These are phyloP conservation scores for Avahi laniger DNA, from an alignment of 2,797 vertebrate species.

Conservation along the genomic window DNA sequence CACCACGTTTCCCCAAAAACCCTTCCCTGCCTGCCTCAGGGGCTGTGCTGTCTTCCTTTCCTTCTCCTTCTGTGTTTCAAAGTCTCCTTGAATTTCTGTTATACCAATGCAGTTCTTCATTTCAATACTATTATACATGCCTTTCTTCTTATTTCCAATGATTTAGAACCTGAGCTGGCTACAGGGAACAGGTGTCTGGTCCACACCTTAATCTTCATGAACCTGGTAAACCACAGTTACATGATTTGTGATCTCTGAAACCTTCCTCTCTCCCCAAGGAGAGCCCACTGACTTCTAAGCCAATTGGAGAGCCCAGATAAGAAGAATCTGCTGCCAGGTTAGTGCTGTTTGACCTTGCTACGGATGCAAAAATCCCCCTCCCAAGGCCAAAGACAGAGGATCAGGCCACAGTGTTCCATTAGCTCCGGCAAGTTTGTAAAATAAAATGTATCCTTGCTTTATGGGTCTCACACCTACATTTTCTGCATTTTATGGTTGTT, in stretches of 20 bases:
- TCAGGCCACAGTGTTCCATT: background rate
- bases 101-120: background rate
- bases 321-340: too few relatives aligned
- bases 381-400: rapidly evolving
- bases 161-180: too few relatives aligned
- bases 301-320: background rate
- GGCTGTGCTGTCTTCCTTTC: background rate
- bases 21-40: background rate
- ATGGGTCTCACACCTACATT: background rate
- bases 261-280: rapidly evolving
- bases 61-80: background rate
- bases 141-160: background rate
- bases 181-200: rapidly evolving
- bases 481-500: background rate
- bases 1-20: rapidly evolving
- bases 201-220: rapidly evolving
- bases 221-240: background rate
- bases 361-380: background rate
- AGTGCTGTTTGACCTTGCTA: background rate
- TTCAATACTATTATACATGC: rapidly evolving
- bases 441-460: background rate
- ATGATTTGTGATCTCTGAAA: background rate
- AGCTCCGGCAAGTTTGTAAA: background rate
- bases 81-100: background rate
- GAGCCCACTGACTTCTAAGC: too few relatives aligned